A percentile compares a stretch with the other conserved stretches of the same genome.
Conservation (phyloP, 2,113 vertebrate genomes). For the Empidonax traillii region DNA sequence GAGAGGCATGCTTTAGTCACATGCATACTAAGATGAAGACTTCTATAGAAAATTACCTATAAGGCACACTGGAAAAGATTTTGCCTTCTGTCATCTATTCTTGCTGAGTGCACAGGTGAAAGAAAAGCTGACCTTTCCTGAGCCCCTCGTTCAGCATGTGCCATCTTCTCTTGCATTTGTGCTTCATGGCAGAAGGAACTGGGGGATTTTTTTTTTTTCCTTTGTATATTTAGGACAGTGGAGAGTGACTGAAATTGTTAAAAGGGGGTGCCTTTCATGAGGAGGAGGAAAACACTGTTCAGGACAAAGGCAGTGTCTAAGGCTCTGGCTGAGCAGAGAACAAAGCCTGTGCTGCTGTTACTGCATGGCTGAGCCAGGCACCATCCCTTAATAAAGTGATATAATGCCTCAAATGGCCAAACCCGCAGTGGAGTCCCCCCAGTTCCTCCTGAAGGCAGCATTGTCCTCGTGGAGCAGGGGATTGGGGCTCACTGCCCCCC, state of each 20-base stretch:
- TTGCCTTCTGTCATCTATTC: background rate
- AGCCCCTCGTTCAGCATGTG: background rate
- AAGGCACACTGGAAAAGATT: background rate
- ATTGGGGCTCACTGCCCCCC: background rate
- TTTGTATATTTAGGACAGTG: background rate
- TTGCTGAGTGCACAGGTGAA: background rate
- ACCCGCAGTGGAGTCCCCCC: background rate
- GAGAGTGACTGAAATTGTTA: background rate
- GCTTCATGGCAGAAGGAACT: background rate
- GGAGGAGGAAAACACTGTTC: background rate
- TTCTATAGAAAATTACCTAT: background rate
- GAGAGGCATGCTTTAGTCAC: background rate
- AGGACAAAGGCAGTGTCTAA: background rate
- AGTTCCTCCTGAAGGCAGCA: background rate
- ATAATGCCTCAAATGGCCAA: background rate
- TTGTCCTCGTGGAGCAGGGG: background rate
- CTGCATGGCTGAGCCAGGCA: background rate
- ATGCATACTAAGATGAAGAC: background rate
- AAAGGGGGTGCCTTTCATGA: background rate
- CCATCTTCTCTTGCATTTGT: background rate
- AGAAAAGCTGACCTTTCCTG: background rate
- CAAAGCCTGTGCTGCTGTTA: background rate
- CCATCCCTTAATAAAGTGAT: background rate
- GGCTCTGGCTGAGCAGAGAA: conserved; percentile 1
- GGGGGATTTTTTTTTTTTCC: background rate